Conservation (phyloP, 1,140 invertebrate genomes). For the Periplaneta americana region DNA sequence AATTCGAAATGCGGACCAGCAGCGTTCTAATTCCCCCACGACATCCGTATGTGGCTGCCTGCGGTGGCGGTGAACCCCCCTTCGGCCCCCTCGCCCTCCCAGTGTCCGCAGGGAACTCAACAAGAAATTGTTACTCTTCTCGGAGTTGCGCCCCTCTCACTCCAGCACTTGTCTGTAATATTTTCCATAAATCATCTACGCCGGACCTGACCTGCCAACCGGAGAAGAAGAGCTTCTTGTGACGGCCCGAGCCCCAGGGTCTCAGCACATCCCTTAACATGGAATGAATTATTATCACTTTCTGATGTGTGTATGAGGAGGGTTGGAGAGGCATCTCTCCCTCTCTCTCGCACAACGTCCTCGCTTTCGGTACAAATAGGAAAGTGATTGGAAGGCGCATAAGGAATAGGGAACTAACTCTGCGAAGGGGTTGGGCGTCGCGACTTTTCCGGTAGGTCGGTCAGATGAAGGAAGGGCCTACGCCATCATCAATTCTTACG, state of each 20-base stretch:
- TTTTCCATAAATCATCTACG: constrained; percentile 33
- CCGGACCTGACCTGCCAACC: constrained; percentile 27
- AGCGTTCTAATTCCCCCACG: constrained; percentile 8
- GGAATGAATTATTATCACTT: constrained; percentile 16
- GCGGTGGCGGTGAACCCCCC: background rate
- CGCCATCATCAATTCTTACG: constrained; percentile 13
- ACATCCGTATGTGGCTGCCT: background rate
- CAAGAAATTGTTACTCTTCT: constrained; percentile 25
- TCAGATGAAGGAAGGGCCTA: background rate
- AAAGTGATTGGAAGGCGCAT: constrained; percentile 14
- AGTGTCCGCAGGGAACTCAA: constrained; percentile 15
- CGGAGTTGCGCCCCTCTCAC: background rate
- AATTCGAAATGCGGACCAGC: constrained; percentile 12
- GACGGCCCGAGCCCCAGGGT: background rate
- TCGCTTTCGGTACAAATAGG: background rate
- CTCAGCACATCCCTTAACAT: background rate
- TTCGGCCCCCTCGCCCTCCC: background rate
- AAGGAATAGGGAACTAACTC: background rate
- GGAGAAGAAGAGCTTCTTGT: background rate
- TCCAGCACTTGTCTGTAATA: constrained; percentile 24
- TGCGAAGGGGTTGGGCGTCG: background rate
- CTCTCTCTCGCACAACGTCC: background rate
- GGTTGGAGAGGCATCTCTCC: background rate
- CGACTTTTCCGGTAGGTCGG: background rate
- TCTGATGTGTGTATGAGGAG: background rate